Evolutionary conservation across 2,113 vertebrate genomes (phyloP).

Genomic region (Thamnophis sirtalis): DNA sequence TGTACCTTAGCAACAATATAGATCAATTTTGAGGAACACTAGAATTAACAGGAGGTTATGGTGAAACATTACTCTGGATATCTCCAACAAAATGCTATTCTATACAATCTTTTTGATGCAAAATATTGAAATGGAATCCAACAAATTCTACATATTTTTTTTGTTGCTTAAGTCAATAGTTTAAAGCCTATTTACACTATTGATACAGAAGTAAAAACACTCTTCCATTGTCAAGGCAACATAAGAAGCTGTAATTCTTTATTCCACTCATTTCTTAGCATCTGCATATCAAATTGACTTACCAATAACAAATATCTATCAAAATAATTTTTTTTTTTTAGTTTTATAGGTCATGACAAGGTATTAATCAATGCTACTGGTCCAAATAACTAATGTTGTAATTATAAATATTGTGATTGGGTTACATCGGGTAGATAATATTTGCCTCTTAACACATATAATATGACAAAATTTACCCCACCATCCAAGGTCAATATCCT

Average conservation of each 20-base stretch:
- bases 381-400: neutral
- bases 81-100: neutral
- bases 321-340: neutral
- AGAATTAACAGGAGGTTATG: neutral
- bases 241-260: neutral
- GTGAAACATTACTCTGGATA: neutral
- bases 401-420: neutral
- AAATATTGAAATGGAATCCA: neutral
- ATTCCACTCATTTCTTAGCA: neutral
- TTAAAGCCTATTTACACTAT: neutral
- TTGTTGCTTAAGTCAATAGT: neutral
- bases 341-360: neutral
- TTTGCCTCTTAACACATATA: neutral
- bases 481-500: neutral
- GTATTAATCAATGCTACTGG: neutral
- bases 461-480: neutral
- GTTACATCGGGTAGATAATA: neutral
- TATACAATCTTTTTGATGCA: neutral
- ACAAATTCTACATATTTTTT: neutral
- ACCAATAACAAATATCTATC: neutral
- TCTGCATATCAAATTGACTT: neutral
- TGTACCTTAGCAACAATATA: neutral
- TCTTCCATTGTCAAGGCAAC: neutral
- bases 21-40: neutral
- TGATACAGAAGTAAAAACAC: neutral